Evolutionary conservation across 2,888 invertebrate species (phyloP), one percentile per base, ranked within the genome.

Genomic region (Seladonia tumulorum): DNA sequence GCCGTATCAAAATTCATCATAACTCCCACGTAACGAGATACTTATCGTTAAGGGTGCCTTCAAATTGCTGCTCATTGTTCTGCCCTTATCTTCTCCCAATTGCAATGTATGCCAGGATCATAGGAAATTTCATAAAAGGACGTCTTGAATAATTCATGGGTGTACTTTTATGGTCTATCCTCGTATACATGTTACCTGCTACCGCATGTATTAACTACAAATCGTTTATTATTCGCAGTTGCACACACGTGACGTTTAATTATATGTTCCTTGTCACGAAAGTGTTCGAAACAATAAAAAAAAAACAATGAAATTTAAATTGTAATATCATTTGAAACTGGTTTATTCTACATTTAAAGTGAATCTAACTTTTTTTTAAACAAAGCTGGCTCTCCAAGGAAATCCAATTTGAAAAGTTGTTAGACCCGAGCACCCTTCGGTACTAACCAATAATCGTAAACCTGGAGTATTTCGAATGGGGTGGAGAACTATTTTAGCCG

Each of bases 61-160:
- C 88, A 92, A 93, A 94, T 94, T 93, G 91, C 90, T 82, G 84
- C 86, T 90, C 90, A 91, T 92, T 91, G 88, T 93, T 82, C 89
- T 86, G 87, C 83, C 87, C 92, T 92, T 92, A 92, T 92, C 91
- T 76, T 47, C 83, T 79, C 78, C 47, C 76, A 49, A 77, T 79
- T 82, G 75, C 81, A 82, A 88, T 77, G 82, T 83, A 82, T 85
- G 79, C 79, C 79, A 49, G 71, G 79, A 74, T 79, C 74, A 68
- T 66, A 68, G 39, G 70, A 79, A 87, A 89, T 49, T 76, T 82
- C 72, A 57, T 74, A 74, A 66, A 80, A 86, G 80, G 86, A 85
- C 81, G 87, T 90, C 89, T 91, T 93, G 93, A 94, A 94, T 94
- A 92, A 94, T 94, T 94, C 92, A 93, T 91, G n/a, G 47, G 47